Percentiles rank a stretch among this genome's conserved stretches.
These are phyloP conservation scores for Pseudachorutes palmiensis DNA, from an alignment of 1,140 invertebrate species.

Conservation along the genomic window DNA sequence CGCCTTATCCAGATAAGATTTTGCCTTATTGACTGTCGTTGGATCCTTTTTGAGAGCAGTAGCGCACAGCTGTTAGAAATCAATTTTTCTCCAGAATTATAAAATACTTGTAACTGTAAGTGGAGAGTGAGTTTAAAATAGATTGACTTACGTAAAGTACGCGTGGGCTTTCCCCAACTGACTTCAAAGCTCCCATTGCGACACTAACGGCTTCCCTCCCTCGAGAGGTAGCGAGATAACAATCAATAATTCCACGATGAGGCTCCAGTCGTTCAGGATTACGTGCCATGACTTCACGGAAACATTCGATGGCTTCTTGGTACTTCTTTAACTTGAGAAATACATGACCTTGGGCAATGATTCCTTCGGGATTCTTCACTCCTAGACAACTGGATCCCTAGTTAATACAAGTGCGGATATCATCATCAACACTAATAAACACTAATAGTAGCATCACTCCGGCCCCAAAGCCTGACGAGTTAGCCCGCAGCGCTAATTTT, in stretches of 20 bases:
- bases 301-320: constrained; percentile 60
- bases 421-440: constrained; percentile 10
- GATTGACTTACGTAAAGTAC: constrained; percentile 54
- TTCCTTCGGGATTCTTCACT: constrained; percentile 49
- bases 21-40: constrained; percentile 53
- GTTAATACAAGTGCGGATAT: not conserved
- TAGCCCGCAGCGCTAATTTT: no score
- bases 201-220: constrained; percentile 59
- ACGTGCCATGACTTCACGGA: constrained; percentile 60
- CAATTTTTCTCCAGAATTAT: no score
- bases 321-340: constrained; percentile 62
- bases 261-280: constrained; percentile 55
- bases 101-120: no score
- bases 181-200: constrained; percentile 59
- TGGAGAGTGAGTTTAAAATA: constrained; percentile 27
- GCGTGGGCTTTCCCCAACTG: constrained; percentile 59
- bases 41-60: constrained; percentile 62
- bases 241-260: constrained; percentile 63
- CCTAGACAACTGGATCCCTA: constrained; percentile 12
- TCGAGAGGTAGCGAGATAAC: constrained; percentile 57
- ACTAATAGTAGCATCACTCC: no score
- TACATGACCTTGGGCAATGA: constrained; percentile 60
- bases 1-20: constrained; percentile 60
- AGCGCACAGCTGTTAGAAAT: constrained; percentile 56
- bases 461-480: no score